Percentiles rank a stretch among this genome's conserved stretches.
Conservation (phyloP, 2,888 invertebrate species). For the Cantharis rufa region DNA sequence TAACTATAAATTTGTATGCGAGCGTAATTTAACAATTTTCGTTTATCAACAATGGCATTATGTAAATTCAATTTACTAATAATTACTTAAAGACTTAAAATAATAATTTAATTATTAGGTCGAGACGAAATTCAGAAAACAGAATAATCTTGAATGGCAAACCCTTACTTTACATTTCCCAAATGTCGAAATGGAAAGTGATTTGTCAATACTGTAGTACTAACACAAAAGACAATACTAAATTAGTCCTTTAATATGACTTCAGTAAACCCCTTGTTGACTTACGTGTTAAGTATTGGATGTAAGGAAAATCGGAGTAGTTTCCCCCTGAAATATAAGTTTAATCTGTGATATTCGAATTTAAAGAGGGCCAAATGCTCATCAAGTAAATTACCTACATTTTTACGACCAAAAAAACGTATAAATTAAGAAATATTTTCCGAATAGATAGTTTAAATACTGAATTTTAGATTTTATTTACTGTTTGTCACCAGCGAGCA, state of each 20-base stretch:
- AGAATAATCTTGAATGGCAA: background rate
- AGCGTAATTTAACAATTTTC: background rate
- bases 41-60: background rate
- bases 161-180: background rate
- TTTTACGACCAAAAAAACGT: background rate
- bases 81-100: background rate
- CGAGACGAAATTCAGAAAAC: background rate
- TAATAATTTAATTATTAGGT: background rate
- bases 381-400: constrained; percentile 12
- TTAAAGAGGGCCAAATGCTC: constrained; percentile 23
- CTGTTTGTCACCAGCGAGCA: background rate
- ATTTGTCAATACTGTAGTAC: background rate
- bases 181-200: background rate
- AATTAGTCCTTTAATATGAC: background rate
- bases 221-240: background rate
- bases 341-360: constrained; percentile 36
- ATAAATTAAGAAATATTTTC: background rate
- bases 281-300: constrained; percentile 70
- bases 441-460: background rate
- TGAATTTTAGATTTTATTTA: background rate
- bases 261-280: constrained; percentile 38
- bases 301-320: constrained; percentile 67
- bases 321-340: constrained; percentile 61
- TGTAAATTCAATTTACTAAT: background rate
- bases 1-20: background rate